Percentiles rank a stretch among this genome's conserved stretches.
Conservation (phyloP, 92 coral and sea anemone genomes). For the Diadumene lineata region DNA sequence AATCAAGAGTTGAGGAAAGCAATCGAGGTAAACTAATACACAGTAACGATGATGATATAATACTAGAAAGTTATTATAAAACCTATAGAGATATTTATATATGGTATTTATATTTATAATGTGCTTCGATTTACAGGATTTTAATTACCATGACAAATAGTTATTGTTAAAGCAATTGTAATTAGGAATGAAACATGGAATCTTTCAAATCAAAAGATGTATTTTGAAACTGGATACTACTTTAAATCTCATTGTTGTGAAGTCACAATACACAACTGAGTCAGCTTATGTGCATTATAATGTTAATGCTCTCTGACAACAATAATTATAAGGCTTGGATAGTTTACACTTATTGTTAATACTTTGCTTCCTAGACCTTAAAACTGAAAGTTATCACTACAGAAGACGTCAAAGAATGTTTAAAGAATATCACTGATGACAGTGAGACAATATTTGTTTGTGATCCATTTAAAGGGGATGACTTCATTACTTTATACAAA, state of each 20-base stretch:
- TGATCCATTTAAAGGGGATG: constrained; percentile 96
- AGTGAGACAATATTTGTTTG: constrained; percentile 84
- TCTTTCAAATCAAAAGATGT: no score
- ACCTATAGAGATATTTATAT: neutral
- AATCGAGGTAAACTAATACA: constrained; percentile 56
- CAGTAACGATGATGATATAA: neutral
- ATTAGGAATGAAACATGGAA: no score
- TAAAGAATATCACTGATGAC: constrained; percentile 60
- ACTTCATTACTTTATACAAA: constrained; percentile 69
- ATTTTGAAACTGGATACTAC: no score
- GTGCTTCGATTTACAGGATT: neutral
- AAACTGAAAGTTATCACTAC: constrained; percentile 65
- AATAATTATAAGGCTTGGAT: neutral
- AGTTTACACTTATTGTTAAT: neutral
- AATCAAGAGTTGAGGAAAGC: constrained; percentile 76
- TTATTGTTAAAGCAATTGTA: no score
- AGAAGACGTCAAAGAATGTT: constrained; percentile 66
- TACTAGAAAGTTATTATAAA: neutral
- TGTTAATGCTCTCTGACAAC: no score
- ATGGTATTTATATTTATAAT: no score
- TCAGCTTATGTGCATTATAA: no score
- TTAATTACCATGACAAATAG: no score
- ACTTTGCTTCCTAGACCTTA: constrained; percentile 46
- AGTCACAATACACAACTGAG: no score
- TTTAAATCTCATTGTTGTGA: no score